phyloP scores from a whole-genome alignment of 1,140 invertebrate genomes.

The Caenorhabditis elegans region DNA sequence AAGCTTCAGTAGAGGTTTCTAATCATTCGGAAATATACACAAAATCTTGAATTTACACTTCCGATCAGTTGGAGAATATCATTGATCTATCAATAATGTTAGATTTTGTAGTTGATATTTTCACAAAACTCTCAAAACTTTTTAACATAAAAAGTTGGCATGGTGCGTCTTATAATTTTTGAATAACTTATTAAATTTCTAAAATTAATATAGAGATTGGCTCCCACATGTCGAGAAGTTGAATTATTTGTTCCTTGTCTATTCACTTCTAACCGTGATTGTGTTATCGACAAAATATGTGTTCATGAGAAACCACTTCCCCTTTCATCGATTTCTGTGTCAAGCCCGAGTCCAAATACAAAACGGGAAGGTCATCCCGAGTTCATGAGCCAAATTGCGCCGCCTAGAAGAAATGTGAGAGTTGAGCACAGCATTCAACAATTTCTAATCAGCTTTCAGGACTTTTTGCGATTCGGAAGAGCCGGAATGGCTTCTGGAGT shows the following conservation, averaged over 20 bases:
- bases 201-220: background rate
- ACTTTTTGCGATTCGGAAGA: conserved; percentile 20
- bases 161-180: background rate
- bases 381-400: background rate
- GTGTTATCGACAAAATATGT: background rate
- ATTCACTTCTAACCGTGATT: background rate
- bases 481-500: conserved; percentile 2
- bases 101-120: too few relatives aligned
- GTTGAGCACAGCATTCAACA: background rate
- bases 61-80: too few relatives aligned
- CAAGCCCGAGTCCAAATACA: background rate
- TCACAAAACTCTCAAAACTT: too few relatives aligned
- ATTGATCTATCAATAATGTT: too few relatives aligned
- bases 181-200: background rate
- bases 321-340: background rate
- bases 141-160: too few relatives aligned
- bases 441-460: background rate
- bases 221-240: background rate
- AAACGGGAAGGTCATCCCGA: background rate
- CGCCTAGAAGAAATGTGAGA: background rate
- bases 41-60: too few relatives aligned
- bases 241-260: background rate
- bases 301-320: background rate
- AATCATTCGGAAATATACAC: too few relatives aligned
- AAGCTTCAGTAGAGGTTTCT: too few relatives aligned